Evolutionary conservation across 1,140 invertebrate genomes (phyloP), one percentile per base, ranked within the genome.

Genomic region (Ladona fulva): DNA sequence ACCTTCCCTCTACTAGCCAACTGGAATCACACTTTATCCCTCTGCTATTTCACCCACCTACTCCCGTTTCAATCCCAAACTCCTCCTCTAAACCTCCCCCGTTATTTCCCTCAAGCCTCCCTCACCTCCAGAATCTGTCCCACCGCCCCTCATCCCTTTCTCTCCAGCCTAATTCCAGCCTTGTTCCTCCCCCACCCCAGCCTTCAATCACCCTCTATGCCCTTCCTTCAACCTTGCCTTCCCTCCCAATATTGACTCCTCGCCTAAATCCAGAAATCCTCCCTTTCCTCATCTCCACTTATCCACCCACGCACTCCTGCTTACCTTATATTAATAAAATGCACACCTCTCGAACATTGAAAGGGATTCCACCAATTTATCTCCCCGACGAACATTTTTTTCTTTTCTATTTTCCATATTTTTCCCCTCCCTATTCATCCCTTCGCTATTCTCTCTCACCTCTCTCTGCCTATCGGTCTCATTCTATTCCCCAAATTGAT

Each of bases 291-390:
- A 37, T 37, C 29, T 37, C 29, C 1, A 37, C 29, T 37, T 8
- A 37, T 1, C 29, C 29, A 37, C 29, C 29, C 29, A 37, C 29
- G 29, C 29, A 1, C 29, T 37, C 29, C 52, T 66, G 52, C 52
- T 66, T 66, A 66, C 52, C 52, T 66, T 66, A 16, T 66, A 66
- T 66, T 66, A 66, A 66, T 66, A 66, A 66, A 66, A 66, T 66
- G 52, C 52, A 66, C 52, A 66, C 52, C 52, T 66, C 52, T 66
- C 52, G 16, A 66, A 66, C 52, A 66, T 3, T 6, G 52, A 66
- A 66, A 66, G 52, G 44, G 52, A 66, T 66, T 16, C 52, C 52
- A 16, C 52, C 52, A 66, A 66, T 66, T 66, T 66, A 66, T 66
- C 52, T 12, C 14, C 52, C 14, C 52, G 5, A 12, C n/a, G 52